These are phyloP conservation scores for Phymorhynchus buccinoides DNA, from an alignment of 1,140 invertebrate genomes.

Conservation along the genomic window DNA sequence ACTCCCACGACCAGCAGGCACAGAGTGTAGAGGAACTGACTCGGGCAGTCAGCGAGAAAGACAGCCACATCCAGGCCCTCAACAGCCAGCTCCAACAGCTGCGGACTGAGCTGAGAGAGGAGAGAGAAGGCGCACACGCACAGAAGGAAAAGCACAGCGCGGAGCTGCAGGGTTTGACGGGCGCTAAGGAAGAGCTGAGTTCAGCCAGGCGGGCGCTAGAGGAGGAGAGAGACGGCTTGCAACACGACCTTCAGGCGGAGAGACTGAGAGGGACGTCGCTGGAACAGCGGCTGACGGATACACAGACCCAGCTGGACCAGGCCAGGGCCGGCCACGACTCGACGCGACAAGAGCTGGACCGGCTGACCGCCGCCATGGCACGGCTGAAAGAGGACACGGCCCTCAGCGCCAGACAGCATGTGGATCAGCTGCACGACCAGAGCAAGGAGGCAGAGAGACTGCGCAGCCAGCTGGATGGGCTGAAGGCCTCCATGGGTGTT, in stretches of 20 bases:
- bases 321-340: neutral
- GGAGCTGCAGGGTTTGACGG: neutral
- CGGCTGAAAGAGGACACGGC: conserved; percentile 10
- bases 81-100: conserved; percentile 28
- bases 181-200: neutral
- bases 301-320: conserved; percentile 8
- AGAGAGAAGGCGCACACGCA: neutral
- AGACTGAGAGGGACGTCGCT: neutral
- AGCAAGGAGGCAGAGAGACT: conserved; percentile 23
- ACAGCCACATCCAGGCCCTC: conserved; percentile 36
- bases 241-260: neutral
- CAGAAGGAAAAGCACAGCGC: neutral
- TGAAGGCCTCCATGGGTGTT: neutral
- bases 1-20: conserved; percentile 39
- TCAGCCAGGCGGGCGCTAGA: neutral
- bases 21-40: conserved; percentile 46
- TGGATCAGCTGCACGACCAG: conserved; percentile 21
- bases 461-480: neutral
- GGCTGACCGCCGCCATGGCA: conserved; percentile 9
- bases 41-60: conserved; percentile 29
- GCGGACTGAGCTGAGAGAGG: neutral
- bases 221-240: conserved; percentile 7
- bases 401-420: neutral
- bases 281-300: conserved; percentile 10
- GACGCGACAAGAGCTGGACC: neutral